phyloP scores from a whole-genome alignment of 2,888 invertebrate genomes.

The Troilus luridus region DNA sequence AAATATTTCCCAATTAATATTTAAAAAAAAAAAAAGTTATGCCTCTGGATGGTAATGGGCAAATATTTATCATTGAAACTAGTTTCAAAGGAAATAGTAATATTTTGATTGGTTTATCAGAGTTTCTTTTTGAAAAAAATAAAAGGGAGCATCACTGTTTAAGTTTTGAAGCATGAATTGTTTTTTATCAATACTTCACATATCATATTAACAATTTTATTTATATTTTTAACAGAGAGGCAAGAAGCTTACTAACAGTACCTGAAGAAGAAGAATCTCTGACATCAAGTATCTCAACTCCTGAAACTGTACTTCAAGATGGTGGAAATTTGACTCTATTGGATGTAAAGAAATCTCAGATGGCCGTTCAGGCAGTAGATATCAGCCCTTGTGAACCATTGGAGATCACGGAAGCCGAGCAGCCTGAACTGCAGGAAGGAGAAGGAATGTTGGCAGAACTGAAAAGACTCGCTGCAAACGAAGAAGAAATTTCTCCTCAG shows the following conservation, averaged over 20 bases:
- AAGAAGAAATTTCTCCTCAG: slow-evolving; percentile 58
- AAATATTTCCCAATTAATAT: background rate
- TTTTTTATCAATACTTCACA: background rate
- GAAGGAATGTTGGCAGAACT: slow-evolving; percentile 76
- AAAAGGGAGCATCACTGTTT: background rate
- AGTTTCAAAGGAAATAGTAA: background rate
- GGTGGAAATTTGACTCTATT: background rate
- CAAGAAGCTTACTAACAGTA: slow-evolving; percentile 72
- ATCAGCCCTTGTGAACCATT: background rate
- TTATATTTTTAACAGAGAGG: slow-evolving; percentile 59
- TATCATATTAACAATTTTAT: background rate
- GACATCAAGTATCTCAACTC: slow-evolving; percentile 79
- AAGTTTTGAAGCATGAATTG: background rate
- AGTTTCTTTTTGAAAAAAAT: background rate
- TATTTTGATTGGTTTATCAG: background rate
- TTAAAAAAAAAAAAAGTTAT: background rate
- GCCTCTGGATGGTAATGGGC: background rate
- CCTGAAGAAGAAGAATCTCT: slow-evolving; percentile 78
- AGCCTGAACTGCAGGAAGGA: background rate
- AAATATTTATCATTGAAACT: background rate
- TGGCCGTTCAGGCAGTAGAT: slow-evolving; percentile 50
- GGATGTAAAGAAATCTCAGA: slow-evolving; percentile 8
- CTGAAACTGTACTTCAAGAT: slow-evolving; percentile 71
- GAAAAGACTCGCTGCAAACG: slow-evolving; percentile 72
- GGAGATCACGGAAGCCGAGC: background rate